Base-by-base conservation (phyloP, 2,797 vertebrate species). In the Mus spretus region DNA sequence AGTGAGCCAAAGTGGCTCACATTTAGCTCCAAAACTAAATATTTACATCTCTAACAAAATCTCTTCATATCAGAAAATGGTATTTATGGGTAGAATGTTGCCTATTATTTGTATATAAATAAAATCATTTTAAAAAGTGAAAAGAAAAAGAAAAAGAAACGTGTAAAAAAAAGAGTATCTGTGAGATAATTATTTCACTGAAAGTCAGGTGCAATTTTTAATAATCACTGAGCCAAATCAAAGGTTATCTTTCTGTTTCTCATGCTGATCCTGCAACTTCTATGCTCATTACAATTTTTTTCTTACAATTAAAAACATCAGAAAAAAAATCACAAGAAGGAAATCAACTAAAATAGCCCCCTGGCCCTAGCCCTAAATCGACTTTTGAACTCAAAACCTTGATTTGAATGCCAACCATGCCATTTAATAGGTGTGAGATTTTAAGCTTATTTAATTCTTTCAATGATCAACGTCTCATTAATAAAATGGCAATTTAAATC, bases 401-500 rank as follows among this genome's bases (percentile, higher is more conserved):
- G 22, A 13, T 82, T 53, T 78, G 9, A 93, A 90, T 37, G 31
- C 24, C n/a, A 92, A 20, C 12, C 63, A 11, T 65, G 4, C 3
- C 57, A 93, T 67, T 92, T 17, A 10, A 1, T 50, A 87, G 15
- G 2, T 88, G 67, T 28, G 40, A 20, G n/a, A 22, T 40, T 70
- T 95, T 95, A 31, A 19, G 37, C 22, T 22, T 70, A 89, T 79
- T 89, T 83, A 94, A 81, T 67, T 26, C 28, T 93, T 94, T 10
- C 15, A 82, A 63, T 0, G 2, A 57, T 95, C 12, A 77, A 79
- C 75, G 57, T 83, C 19, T 91, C 44, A 77, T 50, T 37, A 84
- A 59, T 77, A 70, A 85, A 93, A 77, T 80, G 12, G 17, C 2
- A 84, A 61, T 89, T 34, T 28, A 74, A 1, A 78, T 2, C 26